A percentile compares a stretch with the other conserved stretches of the same genome.
Evolutionary conservation across 2,797 vertebrate species (phyloP).

Genomic region (Enteromius trimaculatus): DNA sequence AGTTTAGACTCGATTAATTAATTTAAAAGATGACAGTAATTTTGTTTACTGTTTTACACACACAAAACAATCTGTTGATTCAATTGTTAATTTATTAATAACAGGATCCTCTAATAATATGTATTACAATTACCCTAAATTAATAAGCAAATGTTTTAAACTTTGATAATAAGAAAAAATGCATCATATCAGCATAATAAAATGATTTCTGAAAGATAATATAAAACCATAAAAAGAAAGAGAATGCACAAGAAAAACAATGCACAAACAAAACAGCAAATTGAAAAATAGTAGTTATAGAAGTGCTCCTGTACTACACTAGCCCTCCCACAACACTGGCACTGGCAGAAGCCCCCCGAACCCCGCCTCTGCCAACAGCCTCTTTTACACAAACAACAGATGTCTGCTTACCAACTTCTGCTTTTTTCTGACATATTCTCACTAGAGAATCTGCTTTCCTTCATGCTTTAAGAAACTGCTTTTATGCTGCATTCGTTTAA

Average conservation of each 20-base stretch:
- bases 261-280: not conserved
- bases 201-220: not conserved
- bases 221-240: not conserved
- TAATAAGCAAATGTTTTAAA: not conserved
- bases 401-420: constrained; percentile 10
- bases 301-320: not conserved
- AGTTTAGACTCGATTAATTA: not conserved
- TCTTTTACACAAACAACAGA: constrained; percentile 13
- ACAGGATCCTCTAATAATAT: not conserved
- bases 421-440: constrained; percentile 19
- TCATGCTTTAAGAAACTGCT: not conserved
- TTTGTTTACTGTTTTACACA: not conserved
- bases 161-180: not conserved
- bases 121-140: not conserved
- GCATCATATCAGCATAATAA: not conserved
- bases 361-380: constrained; percentile 6
- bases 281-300: not conserved
- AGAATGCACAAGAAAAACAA: not conserved
- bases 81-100: not conserved
- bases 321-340: not conserved
- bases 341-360: not conserved
- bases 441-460: constrained; percentile 10
- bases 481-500: not conserved
- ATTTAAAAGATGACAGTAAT: not conserved
- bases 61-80: too few species aligned